A percentile compares a stretch with the other conserved stretches of the same genome.
Evolutionary conservation across 1,140 invertebrate genomes (phyloP).

Genomic region (Heliconius hewitsoni): DNA sequence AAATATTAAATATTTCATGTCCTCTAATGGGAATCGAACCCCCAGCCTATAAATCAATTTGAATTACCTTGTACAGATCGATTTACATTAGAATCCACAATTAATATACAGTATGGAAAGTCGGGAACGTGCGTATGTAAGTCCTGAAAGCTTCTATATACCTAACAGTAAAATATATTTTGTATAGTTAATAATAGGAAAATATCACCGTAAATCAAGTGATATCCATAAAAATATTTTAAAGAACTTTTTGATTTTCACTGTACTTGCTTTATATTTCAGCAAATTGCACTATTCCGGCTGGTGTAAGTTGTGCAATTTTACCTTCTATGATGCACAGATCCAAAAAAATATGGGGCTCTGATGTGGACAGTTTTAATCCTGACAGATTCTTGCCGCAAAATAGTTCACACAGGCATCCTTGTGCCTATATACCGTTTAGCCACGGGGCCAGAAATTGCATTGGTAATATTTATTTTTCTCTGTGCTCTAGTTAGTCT

Average conservation of each 20-base stretch:
- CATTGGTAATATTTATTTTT: slow-evolving; percentile 72
- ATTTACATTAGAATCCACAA: no score
- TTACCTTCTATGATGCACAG: slow-evolving; percentile 76
- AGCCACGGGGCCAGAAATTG: slow-evolving; percentile 84
- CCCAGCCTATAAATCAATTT: no score
- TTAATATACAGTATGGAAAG: no score
- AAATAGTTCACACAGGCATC: slow-evolving; percentile 74
- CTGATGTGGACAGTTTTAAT: slow-evolving; percentile 85
- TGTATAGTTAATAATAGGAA: background rate
- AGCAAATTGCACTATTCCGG: slow-evolving; percentile 64
- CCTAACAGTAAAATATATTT: background rate
- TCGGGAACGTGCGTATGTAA: no score
- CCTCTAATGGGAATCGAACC: no score
- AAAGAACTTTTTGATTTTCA: background rate
- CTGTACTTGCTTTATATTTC: slow-evolving; percentile 19
- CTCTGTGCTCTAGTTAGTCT: background rate
- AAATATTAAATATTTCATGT: no score
- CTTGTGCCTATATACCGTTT: slow-evolving; percentile 83
- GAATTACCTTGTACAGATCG: no score
- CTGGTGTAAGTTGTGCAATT: slow-evolving; percentile 59
- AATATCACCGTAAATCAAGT: background rate
- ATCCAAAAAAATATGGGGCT: slow-evolving; percentile 78
- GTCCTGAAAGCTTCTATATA: no score
- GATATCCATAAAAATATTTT: no score
- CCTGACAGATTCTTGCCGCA: slow-evolving; percentile 86